Percentiles rank a stretch among this genome's conserved stretches.
phyloP scores from a whole-genome alignment of 2,888 invertebrate genomes.

The Orthosia cruda region DNA sequence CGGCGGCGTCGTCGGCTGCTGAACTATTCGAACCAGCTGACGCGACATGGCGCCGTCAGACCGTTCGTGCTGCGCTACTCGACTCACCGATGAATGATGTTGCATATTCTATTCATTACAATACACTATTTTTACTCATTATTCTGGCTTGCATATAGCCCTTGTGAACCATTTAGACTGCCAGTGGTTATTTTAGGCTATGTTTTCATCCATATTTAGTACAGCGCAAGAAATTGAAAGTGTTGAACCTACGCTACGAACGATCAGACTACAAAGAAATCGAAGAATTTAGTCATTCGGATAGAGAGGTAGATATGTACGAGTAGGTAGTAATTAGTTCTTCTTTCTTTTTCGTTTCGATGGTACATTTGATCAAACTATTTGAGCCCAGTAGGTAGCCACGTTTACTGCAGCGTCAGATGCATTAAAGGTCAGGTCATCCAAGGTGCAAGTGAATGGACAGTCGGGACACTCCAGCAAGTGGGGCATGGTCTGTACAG shows the following conservation, averaged over 20 bases:
- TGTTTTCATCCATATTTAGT: constrained; percentile 20
- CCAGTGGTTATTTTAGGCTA: constrained; percentile 39
- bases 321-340: neutral
- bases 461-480: too few species aligned
- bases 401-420: too few species aligned
- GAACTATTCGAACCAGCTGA: constrained; percentile 82
- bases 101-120: constrained; percentile 62
- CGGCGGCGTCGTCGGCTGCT: constrained; percentile 80
- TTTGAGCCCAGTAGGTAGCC: too few species aligned
- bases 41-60: constrained; percentile 83
- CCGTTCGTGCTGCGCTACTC: constrained; percentile 68
- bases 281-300: neutral
- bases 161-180: constrained; percentile 36
- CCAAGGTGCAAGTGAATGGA: too few species aligned
- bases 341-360: too few species aligned
- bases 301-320: neutral
- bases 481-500: too few species aligned
- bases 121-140: constrained; percentile 49
- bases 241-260: constrained; percentile 10
- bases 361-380: too few species aligned
- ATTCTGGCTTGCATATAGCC: constrained; percentile 36
- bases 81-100: constrained; percentile 59
- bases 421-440: too few species aligned
- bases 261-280: neutral
- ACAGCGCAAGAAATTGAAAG: constrained; percentile 29